A percentile compares a stretch with the other conserved stretches of the same genome.
phyloP scores from a whole-genome alignment of 2,797 vertebrate genomes.

The Pachyuromys duprasi region DNA sequence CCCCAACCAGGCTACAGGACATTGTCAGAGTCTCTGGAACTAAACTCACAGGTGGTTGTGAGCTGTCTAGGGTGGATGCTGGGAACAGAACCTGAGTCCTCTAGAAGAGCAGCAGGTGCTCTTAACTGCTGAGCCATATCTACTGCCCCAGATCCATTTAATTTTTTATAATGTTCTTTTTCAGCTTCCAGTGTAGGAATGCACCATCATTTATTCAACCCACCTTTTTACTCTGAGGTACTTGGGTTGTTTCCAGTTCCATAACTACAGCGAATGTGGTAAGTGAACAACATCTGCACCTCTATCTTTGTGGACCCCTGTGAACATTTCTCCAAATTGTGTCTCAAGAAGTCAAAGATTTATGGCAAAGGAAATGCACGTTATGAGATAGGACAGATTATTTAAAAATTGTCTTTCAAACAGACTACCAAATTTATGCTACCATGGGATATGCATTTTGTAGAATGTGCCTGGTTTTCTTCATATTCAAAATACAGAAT shows the following conservation, averaged over 20 bases:
- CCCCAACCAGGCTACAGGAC: neutral
- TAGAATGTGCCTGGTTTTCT: neutral
- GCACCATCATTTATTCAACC: conserved; percentile 35
- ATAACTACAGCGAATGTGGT: neutral
- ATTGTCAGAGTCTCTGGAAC: neutral
- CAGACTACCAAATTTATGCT: neutral
- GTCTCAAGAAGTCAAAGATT: conserved; percentile 61
- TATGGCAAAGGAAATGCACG: neutral
- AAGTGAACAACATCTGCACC: conserved; percentile 38
- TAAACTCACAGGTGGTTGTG: neutral
- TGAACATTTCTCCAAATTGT: neutral
- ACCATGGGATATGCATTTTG: neutral
- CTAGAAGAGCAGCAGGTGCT: neutral
- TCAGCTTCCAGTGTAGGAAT: neutral
- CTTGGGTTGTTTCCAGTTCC: conserved; percentile 49
- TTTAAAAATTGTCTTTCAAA: conserved; percentile 21
- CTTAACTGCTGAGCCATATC: neutral
- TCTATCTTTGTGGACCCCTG: conserved; percentile 20
- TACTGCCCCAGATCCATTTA: neutral
- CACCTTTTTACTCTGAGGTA: neutral
- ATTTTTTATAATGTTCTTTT: conserved; percentile 47
- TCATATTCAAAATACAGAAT: neutral
- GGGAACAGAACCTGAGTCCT: neutral
- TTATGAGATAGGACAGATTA: conserved; percentile 40
- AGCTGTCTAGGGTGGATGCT: neutral